These are phyloP conservation scores for Lanius ludovicianus DNA, from an alignment of 2,113 vertebrate genomes.

Conservation along the genomic window DNA sequence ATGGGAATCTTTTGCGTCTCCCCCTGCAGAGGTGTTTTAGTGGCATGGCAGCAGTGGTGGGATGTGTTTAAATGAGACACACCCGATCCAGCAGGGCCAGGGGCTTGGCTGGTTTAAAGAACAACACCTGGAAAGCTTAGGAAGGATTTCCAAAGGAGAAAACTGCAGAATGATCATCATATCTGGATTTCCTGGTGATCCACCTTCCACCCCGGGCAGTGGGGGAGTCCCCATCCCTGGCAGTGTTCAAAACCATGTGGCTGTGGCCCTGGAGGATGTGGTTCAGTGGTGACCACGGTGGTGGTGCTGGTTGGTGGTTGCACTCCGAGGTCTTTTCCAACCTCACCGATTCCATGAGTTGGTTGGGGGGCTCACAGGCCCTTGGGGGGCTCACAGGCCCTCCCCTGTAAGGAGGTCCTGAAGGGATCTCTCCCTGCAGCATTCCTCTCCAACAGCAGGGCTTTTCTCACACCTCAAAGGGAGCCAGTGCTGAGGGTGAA, in stretches of 20 bases:
- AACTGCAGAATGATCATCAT: background rate
- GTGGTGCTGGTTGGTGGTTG: background rate
- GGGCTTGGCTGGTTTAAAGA: background rate
- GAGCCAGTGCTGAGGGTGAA: background rate
- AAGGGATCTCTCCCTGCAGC: background rate
- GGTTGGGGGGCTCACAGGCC: background rate
- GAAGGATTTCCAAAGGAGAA: background rate
- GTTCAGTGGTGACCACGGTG: background rate
- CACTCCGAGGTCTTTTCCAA: background rate
- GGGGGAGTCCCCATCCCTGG: background rate
- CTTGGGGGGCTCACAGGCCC: background rate
- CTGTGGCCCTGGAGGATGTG: background rate
- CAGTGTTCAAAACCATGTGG: accelerated
- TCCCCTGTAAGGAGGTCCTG: background rate
- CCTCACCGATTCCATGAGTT: accelerated
- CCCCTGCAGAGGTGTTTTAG: background rate
- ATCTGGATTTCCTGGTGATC: background rate
- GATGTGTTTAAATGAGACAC: background rate
- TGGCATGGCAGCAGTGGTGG: background rate
- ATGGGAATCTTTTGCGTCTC: accelerated
- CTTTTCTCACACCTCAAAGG: background rate
- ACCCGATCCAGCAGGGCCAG: too few relatives aligned
- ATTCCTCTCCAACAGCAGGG: background rate
- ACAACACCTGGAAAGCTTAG: background rate
- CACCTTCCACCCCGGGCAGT: background rate